Percentiles rank a stretch among this genome's conserved stretches.
Evolutionary conservation across 2,797 vertebrate species (phyloP).

Genomic region (Pelodytes ibericus): DNA sequence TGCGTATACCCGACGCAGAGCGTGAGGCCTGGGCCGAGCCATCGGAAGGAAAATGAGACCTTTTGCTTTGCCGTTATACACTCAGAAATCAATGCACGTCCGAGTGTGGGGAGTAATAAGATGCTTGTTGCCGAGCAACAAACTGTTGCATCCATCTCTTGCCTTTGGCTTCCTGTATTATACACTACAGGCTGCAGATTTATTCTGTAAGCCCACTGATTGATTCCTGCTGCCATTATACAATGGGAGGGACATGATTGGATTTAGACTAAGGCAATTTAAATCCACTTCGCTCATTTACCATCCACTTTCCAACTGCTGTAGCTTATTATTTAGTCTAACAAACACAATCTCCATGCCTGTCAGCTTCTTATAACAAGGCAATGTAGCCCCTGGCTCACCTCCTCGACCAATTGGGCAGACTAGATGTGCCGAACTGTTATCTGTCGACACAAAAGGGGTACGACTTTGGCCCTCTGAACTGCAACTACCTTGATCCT

Average conservation of each 20-base stretch:
- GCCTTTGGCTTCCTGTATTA: conserved; percentile 7
- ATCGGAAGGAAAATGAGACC: background rate
- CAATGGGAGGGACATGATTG: conserved; percentile 39
- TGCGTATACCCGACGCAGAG: background rate
- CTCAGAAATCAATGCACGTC: conserved; percentile 28
- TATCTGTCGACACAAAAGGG: too few species aligned
- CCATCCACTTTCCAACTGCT: background rate
- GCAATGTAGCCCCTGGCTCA: background rate
- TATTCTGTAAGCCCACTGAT: conserved; percentile 18
- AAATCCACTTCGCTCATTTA: conserved; percentile 31
- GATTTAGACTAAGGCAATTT: conserved; percentile 39
- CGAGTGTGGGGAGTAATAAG: conserved; percentile 1
- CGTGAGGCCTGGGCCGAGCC: background rate
- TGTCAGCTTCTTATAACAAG: background rate
- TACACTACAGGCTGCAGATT: conserved; percentile 11
- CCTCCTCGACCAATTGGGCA: background rate
- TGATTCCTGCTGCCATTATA: conserved; percentile 36
- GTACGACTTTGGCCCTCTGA: too few species aligned
- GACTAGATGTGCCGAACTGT: too few species aligned
- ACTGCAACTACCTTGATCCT: too few species aligned
- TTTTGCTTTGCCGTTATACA: background rate
- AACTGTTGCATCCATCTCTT: conserved; percentile 18
- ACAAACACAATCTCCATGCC: background rate
- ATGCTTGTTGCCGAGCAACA: conserved; percentile 25
- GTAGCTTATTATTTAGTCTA: background rate